Base-by-base conservation (phyloP, 2,113 vertebrate genomes). In the Trematomus loennbergii region DNA sequence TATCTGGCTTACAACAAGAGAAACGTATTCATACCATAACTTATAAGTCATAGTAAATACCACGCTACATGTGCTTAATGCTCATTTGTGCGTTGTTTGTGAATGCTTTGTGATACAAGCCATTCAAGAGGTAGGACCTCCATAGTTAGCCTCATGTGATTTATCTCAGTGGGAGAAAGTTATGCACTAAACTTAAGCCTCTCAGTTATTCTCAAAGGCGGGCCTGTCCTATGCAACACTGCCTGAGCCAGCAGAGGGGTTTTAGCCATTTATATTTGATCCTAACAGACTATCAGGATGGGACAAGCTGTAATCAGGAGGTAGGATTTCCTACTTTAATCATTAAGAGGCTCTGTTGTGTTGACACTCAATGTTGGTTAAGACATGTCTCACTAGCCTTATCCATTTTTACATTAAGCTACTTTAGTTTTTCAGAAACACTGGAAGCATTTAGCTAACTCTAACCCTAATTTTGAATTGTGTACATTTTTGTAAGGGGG, bases 131-230 rank as follows among this genome's bases (percentile, higher is more conserved):
- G 55, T 7, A 43, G 36, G 68, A 61, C 18, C 52, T 66, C 61
- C 36, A 45, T 2, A 45, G 15, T 78, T 29, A 69, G 36, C 43
- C 69, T 86, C 79, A 63, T 86, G 83, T 85, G 89, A 88, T 72
- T 82, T 77, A 68, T n/a, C 25, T 68, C 17, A 69, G 57, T 83
- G 64, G 78, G 83, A 83, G 67, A 29, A 78, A 78, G 63, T 78
- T 68, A 63, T 73, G 20, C 16, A 62, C 46, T 15, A 62, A 85
- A 62, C 46, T 15, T 59, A 85, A 74, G 62, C 61, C 57, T 79
- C 70, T 77, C 33, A 48, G 77, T 75, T 12, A 50, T 45, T 75
- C 40, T 81, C 25, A 62, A 36, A 72, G 88, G 53, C 29, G 15
- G 46, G 11, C 4, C 53, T 85, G 48, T 76, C 18, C 48, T 15